Evolutionary conservation across 2,113 vertebrate species (phyloP), one percentile per base, ranked within the genome.

Genomic region (Puma concolor): DNA sequence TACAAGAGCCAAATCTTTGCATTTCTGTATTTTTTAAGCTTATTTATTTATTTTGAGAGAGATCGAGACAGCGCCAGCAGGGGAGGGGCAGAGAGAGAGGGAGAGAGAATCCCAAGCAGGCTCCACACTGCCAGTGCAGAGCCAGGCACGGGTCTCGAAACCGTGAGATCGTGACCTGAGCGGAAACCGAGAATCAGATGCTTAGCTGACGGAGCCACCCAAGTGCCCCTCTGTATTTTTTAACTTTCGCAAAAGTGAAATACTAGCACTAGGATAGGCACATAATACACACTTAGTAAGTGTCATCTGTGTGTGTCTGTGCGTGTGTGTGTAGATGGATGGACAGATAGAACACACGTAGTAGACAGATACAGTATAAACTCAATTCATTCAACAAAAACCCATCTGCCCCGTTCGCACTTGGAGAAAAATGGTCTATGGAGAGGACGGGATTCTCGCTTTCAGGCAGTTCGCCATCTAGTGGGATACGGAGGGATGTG

Each of bases 381-480:
- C n/a, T 72, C 86, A 50, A 79, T 79, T 19, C 41, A 38, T 31
- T 95, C 54, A 50, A 48, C 67, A 82, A 74, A 74, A 31, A 64
- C n/a, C 21, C 33, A 17, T 41, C 63, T 76, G 85, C 25, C n/a
- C 54, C 54, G 3, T 83, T 76, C 71, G 50, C 52, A 36, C 17
- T 11, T 15, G 54, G 60, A 25, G n/a, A 7, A 21, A 81, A 41
- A 52, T 9, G 27, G 25, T 54, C 38, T n/a, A 1, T 19, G 31
- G n/a, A 36, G 52, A 91, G 31, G 76, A 31, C 31, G 5, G 4
- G 38, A 41, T 48, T 90, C 44, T 77, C 41, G 29, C 14, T 80
- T 88, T 63, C 52, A 4, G 10, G 85, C 23, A 94, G n/a, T 84
- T 79, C 41, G 90, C 97, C 97, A 91, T 77, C 97, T 97, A 97